Base-by-base conservation (phyloP, 2,888 invertebrate species). In the Shargacucullia verbasci region DNA sequence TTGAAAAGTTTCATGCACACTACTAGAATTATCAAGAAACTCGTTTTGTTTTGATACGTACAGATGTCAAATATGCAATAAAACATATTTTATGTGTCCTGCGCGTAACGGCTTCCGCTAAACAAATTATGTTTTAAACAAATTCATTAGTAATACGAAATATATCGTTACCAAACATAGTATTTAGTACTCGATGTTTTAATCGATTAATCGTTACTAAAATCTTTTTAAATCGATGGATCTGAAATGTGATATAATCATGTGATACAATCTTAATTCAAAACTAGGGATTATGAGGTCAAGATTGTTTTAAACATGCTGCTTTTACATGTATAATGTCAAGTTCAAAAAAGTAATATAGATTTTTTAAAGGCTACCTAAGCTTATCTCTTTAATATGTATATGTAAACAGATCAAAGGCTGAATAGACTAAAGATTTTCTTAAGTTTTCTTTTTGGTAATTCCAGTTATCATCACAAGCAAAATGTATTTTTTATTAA, bases 1-100 rank as follows among this genome's bases (percentile, higher is more conserved):
- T 44, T 50, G 25, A 9, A 29, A 27, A 52, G 25, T 45, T 37
- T 44, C 14, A 38, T 38, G 44, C 35, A 25, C 14, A 60, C 37
- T 34, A 46, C 31, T 38, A 49, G 37, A 49, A 20, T 48, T 31
- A 69, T 63, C 33, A 47, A 41, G 41, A 64, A 77, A 76, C 81
- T 46, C 13, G 79, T 73, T 76, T 46, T 48, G 48, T 66, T 71
- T 59, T 69, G 63, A 73, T 75, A 69, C 45, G 47, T 62, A 58
- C 39, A 64, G 54, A 77, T 81, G 82, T 83, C 84, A 78, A 72
- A 76, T 57, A 70, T 58, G 79, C 68, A 59, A 83, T 86, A 83
- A 86, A 85, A 66, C 57, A 62, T 71, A 78, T 87, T 68, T 87
- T 88, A 89, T 88, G 79, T 73, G 78, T 89, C 88, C 89, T 86